These are phyloP conservation scores for Cassiopea andromeda DNA, from an alignment of 30 jellyfish, hydroid and myxozoan genomes.

Conservation along the genomic window DNA sequence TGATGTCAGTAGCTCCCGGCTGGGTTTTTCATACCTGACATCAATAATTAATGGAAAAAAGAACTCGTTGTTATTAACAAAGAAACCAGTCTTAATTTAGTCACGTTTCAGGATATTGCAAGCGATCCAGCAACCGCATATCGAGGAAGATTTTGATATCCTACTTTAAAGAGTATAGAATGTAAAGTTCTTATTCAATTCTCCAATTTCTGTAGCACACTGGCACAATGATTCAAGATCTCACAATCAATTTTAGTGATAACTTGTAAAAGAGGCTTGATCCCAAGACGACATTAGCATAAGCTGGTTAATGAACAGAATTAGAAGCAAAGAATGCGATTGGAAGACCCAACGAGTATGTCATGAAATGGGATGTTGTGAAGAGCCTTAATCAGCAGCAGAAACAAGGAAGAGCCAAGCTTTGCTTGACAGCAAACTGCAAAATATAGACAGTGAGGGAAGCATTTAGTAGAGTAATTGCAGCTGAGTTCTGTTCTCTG, in stretches of 20 bases:
- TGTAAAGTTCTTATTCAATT: too few relatives aligned
- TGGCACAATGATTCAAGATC: too few relatives aligned
- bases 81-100: background rate
- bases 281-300: too few relatives aligned
- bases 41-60: constrained; percentile 10
- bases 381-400: background rate
- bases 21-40: background rate
- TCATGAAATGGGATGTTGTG: too few relatives aligned
- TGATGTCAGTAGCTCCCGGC: background rate
- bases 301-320: too few relatives aligned
- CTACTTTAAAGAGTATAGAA: background rate
- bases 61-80: background rate
- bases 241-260: too few relatives aligned
- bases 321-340: too few relatives aligned
- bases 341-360: too few relatives aligned
- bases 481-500: background rate
- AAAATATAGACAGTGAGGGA: background rate
- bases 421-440: background rate
- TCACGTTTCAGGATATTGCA: background rate
- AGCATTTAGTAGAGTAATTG: background rate
- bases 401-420: background rate
- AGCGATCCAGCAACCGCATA: background rate
- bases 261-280: too few relatives aligned
- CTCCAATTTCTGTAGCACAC: too few relatives aligned
- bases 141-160: background rate